Percentiles rank a stretch among this genome's conserved stretches.
Conservation (phyloP, 2,113 vertebrate species). For the Pteronura brasiliensis region DNA sequence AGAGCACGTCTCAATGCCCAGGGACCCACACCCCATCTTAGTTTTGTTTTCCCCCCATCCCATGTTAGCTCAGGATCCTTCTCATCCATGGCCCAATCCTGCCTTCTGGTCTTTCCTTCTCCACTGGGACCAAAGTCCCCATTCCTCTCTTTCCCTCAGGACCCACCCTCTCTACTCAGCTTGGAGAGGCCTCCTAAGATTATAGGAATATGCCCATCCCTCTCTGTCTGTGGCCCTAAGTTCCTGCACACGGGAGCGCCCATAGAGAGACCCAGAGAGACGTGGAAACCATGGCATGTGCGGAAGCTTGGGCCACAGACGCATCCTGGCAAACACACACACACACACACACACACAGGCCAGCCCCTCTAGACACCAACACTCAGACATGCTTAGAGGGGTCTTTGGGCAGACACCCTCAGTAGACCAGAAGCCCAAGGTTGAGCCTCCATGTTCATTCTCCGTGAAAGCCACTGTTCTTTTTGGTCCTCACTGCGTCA, state of each 20-base stretch:
- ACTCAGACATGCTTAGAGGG: not conserved
- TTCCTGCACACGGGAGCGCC: not conserved
- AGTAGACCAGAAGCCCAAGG: not conserved
- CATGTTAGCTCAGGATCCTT: not conserved
- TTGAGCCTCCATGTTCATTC: not conserved
- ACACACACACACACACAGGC: not conserved
- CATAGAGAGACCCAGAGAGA: not conserved
- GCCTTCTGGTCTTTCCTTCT: not conserved
- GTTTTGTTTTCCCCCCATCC: not conserved
- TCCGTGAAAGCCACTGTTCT: not conserved
- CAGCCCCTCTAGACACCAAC: not conserved
- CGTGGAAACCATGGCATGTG: not conserved
- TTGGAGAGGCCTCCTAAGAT: not conserved
- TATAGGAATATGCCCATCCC: not conserved
- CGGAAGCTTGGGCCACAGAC: not conserved
- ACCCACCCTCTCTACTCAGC: not conserved
- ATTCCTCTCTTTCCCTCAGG: not conserved
- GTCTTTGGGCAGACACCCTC: not conserved
- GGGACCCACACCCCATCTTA: not conserved
- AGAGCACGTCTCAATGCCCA: not conserved
- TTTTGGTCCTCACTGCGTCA: not conserved
- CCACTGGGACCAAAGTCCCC: not conserved
- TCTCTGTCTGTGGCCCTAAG: not conserved
- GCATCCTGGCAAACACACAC: not conserved
- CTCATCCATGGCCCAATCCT: not conserved